Conservation (phyloP, 2,888 invertebrate genomes). For the Parelbella ahira region DNA sequence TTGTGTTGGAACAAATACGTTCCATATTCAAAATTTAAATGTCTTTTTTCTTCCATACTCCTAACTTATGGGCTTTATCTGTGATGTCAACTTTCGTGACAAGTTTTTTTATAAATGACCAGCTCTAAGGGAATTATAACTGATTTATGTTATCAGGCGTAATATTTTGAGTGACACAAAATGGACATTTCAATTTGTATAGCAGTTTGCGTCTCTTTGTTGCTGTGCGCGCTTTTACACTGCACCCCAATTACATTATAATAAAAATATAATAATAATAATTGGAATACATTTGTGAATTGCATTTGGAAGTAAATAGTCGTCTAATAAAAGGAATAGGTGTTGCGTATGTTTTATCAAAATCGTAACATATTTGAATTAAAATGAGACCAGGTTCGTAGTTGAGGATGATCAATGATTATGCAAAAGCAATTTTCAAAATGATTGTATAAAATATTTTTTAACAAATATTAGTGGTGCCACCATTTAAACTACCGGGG, state of each 20-base stretch:
- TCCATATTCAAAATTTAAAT: too few relatives aligned
- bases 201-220: constrained; percentile 29
- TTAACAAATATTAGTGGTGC: too few relatives aligned
- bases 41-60: too few relatives aligned
- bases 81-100: too few relatives aligned
- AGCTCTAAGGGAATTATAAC: constrained; percentile 6
- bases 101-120: constrained; percentile 2
- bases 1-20: too few relatives aligned
- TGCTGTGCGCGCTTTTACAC: constrained; percentile 32
- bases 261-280: constrained; percentile 11
- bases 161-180: constrained; percentile 2
- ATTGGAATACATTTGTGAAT: constrained; percentile 2
- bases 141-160: constrained; percentile 5
- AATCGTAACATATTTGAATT: too few relatives aligned
- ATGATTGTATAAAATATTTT: too few relatives aligned
- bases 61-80: too few relatives aligned
- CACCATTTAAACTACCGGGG: too few relatives aligned
- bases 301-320: not conserved
- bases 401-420: too few relatives aligned
- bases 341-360: not conserved
- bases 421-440: too few relatives aligned
- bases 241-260: constrained; percentile 35
- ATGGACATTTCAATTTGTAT: constrained; percentile 27
- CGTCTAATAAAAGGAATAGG: not conserved
- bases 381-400: too few relatives aligned